Percentiles rank a stretch among this genome's conserved stretches.
These are phyloP conservation scores for Coregonus ussuriensis DNA, from an alignment of 2,797 vertebrate genomes.

Conservation along the genomic window DNA sequence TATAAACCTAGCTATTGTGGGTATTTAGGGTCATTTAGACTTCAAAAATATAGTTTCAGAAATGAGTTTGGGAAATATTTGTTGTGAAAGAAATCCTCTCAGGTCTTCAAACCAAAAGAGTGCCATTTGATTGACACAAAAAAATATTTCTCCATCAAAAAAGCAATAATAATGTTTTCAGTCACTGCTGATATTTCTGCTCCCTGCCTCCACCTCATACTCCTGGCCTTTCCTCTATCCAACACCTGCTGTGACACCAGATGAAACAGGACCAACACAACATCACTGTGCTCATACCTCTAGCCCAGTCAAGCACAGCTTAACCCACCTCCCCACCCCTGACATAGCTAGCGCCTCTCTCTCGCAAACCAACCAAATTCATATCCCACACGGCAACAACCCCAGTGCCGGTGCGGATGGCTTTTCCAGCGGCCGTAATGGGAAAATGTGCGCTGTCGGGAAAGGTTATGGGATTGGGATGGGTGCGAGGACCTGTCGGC, in stretches of 20 bases:
- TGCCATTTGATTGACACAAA: neutral
- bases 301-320: slow-evolving; percentile 67
- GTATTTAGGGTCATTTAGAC: slow-evolving; percentile 10
- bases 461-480: slow-evolving; percentile 77
- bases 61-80: slow-evolving; percentile 13
- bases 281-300: slow-evolving; percentile 68
- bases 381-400: slow-evolving; percentile 65
- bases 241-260: slow-evolving; percentile 74
- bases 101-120: slow-evolving; percentile 38
- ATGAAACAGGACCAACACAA: slow-evolving; percentile 71
- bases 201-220: slow-evolving; percentile 13
- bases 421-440: slow-evolving; percentile 73
- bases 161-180: slow-evolving; percentile 28
- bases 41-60: slow-evolving; percentile 15
- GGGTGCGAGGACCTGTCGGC: slow-evolving; percentile 73
- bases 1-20: neutral
- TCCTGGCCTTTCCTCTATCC: slow-evolving; percentile 31
- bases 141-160: neutral
- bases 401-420: slow-evolving; percentile 60
- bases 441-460: slow-evolving; percentile 77
- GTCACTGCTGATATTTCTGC: slow-evolving; percentile 18
- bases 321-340: slow-evolving; percentile 53
- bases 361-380: slow-evolving; percentile 62
- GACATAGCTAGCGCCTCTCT: slow-evolving; percentile 36
- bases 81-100: slow-evolving; percentile 16